Evolutionary conservation across 2,113 vertebrate genomes (phyloP).

Genomic region (Diadophis punctatus): DNA sequence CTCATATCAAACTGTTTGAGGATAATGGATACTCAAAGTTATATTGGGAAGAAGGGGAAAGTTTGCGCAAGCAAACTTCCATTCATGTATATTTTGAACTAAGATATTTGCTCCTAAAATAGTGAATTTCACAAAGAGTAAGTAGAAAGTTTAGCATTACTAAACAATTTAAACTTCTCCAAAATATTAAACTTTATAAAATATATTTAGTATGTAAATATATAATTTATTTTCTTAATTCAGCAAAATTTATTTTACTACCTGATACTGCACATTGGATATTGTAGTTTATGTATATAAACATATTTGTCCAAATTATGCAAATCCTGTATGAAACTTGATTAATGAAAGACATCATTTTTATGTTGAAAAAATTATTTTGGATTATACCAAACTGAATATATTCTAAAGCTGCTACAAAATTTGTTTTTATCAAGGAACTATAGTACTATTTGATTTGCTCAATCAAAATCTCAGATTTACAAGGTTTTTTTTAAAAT

Average conservation of each 20-base stretch:
- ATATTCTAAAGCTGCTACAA: neutral
- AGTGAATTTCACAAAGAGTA: neutral
- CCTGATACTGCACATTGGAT: neutral
- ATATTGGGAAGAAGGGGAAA: neutral
- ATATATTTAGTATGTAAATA: neutral
- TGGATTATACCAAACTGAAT: neutral
- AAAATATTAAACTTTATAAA: slow-evolving; percentile 2
- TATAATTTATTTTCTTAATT: neutral
- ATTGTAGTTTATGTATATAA: neutral
- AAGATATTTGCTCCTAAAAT: neutral
- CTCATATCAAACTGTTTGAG: neutral
- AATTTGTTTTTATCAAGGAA: neutral
- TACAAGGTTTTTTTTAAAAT: neutral
- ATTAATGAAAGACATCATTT: neutral
- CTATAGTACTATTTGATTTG: neutral
- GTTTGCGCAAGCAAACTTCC: neutral
- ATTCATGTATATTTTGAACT: neutral
- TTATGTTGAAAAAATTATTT: neutral
- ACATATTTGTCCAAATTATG: neutral
- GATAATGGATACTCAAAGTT: neutral
- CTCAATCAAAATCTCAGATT: neutral
- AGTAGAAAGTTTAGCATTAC: neutral
- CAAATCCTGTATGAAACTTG: neutral
- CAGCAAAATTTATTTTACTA: neutral
- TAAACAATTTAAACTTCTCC: neutral